Evolutionary conservation across 2,797 vertebrate species (phyloP), one percentile per base, ranked within the genome.

Genomic region (Lutjanus argentimaculatus): DNA sequence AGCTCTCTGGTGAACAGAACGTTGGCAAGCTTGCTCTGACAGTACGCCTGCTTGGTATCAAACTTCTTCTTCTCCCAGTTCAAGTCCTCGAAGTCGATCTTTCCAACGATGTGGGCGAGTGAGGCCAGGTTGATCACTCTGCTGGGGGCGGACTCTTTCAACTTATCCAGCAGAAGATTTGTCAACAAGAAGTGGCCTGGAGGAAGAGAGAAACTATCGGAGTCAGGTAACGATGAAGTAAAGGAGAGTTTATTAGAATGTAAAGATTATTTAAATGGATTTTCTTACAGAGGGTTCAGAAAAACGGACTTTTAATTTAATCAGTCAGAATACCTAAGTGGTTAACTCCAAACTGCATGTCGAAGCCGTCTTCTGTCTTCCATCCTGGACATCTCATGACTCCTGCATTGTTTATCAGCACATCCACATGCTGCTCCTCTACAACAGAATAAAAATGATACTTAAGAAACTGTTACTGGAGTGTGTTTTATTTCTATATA

Each of bases 281-380:
- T 72, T 42, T 65, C 53, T 63, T 7, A 61, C 16, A 30, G 12
- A 25, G n/a, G 46, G 25, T 19, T 67, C 6, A 4, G 0, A 68
- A 3, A 69, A 48, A 12, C 7, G 61, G 22, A 49, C 43, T 36
- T 40, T 63, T 15, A 14, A 15, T 21, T 15, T 6, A 42, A 55
- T 68, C 52, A 22, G 36, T 25, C 2, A 16, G 42, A 14, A 11
- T 71, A 97, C 97, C 97, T 75, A 97, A 90, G 82, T 97, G 90
- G 84, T 97, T 97, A 2, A 97, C 97, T 4, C 97, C 97, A 57
- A 97, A 92, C 92, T 97, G 97, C 95, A 97, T 96, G 85, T 97
- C 97, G 9, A 97, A 97, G 75, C 97, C 96, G 0, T 98, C 97
- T 67, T 97, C 95, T 0, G 97, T 98, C 86, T 95, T 96, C 95